These are phyloP conservation scores for Biston stratarius DNA, from an alignment of 2,888 invertebrate species.

Conservation along the genomic window DNA sequence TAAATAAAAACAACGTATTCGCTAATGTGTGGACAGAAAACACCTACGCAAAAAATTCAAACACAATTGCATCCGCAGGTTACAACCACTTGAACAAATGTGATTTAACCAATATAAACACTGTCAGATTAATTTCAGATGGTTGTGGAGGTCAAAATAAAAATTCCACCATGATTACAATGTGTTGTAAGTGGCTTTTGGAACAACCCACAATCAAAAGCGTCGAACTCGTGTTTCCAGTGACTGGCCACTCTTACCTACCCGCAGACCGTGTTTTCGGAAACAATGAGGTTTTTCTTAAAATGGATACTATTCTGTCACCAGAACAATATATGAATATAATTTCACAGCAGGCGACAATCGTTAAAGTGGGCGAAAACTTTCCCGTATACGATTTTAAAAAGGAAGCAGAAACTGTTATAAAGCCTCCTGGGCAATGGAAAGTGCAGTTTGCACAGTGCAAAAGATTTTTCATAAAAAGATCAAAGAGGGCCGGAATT, in stretches of 20 bases:
- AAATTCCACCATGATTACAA: neutral
- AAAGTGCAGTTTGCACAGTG: no score
- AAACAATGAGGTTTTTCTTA: neutral
- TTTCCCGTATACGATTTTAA: no score
- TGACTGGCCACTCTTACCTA: neutral
- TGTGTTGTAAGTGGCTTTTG: neutral
- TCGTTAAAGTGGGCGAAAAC: no score
- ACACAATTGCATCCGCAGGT: neutral
- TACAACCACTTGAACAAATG: neutral
- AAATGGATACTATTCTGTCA: no score
- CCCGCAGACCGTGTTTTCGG: neutral
- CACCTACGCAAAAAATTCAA: neutral
- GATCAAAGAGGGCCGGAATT: no score
- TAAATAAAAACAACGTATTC: neutral
- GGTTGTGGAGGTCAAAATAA: neutral
- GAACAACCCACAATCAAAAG: neutral
- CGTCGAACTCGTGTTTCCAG: neutral
- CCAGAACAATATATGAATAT: no score
- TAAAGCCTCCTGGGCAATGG: no score
- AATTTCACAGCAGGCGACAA: no score
- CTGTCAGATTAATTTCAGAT: neutral
- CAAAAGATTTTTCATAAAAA: no score
- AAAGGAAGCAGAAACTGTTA: no score
- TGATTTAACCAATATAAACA: no score
- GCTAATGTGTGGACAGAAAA: neutral